A percentile compares a stretch with the other conserved stretches of the same genome.
Evolutionary conservation across 2,888 invertebrate genomes (phyloP).

Genomic region (Dascillus cervinus): DNA sequence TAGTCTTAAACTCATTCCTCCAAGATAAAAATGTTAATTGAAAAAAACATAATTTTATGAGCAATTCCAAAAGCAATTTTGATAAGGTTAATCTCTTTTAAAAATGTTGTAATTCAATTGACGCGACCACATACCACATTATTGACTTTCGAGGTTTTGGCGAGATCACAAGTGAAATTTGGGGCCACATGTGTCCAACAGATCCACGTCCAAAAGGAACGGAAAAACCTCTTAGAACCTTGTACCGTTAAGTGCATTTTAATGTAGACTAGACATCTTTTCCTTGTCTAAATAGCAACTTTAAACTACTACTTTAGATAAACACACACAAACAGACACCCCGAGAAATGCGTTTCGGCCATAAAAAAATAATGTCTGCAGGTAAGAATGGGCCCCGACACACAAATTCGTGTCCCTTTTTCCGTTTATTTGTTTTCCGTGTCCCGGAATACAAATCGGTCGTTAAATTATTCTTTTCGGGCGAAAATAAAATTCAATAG

Average conservation of each 20-base stretch:
- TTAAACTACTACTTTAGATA: conserved; percentile 26
- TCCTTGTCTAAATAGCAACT: conserved; percentile 26
- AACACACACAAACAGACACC: conserved; percentile 11
- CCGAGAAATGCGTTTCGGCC: no score
- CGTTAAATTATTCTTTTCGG: conserved; percentile 1
- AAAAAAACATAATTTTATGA: conserved; percentile 5
- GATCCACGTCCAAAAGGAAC: conserved; percentile 28
- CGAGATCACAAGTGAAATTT: no score
- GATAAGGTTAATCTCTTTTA: no score
- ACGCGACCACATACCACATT: no score
- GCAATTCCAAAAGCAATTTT: no score
- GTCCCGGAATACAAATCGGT: conserved; percentile 1
- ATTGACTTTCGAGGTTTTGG: no score
- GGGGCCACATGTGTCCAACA: no score
- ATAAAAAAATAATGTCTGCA: neutral
- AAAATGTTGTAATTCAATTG: no score
- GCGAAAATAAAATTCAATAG: no score
- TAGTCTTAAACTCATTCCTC: no score
- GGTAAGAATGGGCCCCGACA: neutral
- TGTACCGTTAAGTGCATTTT: conserved; percentile 37
- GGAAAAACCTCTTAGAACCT: conserved; percentile 33
- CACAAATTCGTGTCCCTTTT: neutral
- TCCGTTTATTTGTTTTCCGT: conserved; percentile 2
- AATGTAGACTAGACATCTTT: conserved; percentile 32
- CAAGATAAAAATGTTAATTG: conserved; percentile 5